Percentiles rank a stretch among this genome's conserved stretches.
phyloP scores from a whole-genome alignment of 2,888 invertebrate species.

The Glaucopsyche alexis region DNA sequence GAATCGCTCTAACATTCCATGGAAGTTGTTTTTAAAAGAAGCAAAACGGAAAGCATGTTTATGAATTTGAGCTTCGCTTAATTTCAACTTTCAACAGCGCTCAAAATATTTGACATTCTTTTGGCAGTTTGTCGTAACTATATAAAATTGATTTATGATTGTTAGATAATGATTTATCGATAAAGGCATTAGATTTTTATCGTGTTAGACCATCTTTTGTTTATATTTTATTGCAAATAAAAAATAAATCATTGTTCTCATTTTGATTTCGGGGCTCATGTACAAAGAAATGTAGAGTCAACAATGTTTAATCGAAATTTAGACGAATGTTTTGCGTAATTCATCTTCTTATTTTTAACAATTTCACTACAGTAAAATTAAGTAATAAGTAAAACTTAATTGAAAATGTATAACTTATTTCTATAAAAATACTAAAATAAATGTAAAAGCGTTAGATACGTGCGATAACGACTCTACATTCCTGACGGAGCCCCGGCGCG shows the following conservation, averaged over 20 bases:
- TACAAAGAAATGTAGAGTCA: too few species aligned
- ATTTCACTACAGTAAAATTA: background rate
- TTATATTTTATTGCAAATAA: too few species aligned
- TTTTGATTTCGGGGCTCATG: too few species aligned
- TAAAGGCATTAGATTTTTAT: background rate
- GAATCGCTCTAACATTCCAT: constrained; percentile 32
- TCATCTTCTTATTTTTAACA: background rate
- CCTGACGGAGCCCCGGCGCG: constrained; percentile 32
- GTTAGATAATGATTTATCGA: background rate
- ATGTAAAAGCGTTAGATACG: background rate
- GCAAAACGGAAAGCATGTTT: constrained; percentile 26
- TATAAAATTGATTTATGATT: constrained; percentile 20
- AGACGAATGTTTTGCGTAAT: background rate
- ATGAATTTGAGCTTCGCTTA: constrained; percentile 32
- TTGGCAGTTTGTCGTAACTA: constrained; percentile 26
- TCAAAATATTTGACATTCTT: constrained; percentile 32
- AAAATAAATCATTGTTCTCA: too few species aligned
- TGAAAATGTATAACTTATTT: background rate
- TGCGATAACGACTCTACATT: constrained; percentile 30
- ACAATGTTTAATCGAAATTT: too few species aligned
- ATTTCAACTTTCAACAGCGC: constrained; percentile 29
- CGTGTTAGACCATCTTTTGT: background rate
- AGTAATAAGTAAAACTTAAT: background rate
- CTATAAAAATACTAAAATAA: background rate
- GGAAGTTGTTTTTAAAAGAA: constrained; percentile 30